phyloP scores from a whole-genome alignment of 2,113 vertebrate species.

The Sula dactylatra region DNA sequence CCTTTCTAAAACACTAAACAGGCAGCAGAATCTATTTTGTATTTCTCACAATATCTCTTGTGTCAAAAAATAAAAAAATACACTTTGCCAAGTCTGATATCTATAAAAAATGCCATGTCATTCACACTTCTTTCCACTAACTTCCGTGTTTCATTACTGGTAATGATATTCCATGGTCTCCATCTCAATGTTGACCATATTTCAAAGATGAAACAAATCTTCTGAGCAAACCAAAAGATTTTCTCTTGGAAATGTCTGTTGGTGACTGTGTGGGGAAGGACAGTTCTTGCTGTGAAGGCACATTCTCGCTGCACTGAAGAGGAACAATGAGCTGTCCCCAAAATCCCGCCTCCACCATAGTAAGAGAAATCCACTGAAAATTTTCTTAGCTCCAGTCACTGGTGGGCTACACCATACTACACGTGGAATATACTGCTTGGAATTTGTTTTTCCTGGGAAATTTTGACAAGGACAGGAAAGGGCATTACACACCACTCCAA shows the following conservation, averaged over 20 bases:
- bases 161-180: neutral
- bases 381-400: neutral
- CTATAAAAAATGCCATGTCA: accelerated
- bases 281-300: neutral
- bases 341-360: neutral
- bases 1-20: neutral
- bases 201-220: neutral
- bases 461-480: neutral
- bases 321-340: neutral
- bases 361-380: neutral
- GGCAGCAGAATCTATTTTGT: neutral
- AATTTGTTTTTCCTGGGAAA: neutral
- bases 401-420: neutral
- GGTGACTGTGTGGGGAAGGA: neutral
- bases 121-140: neutral
- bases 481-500: accelerated
- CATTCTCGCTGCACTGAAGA: neutral
- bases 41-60: neutral
- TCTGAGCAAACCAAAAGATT: neutral
- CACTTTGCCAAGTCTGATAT: neutral
- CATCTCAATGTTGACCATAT: neutral
- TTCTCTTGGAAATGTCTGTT: neutral
- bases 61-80: neutral
- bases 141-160: neutral
- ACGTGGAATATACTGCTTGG: neutral